Percentiles rank a stretch among this genome's conserved stretches.
Conservation (phyloP, 2,888 invertebrate genomes). For the Brachyptera risi region DNA sequence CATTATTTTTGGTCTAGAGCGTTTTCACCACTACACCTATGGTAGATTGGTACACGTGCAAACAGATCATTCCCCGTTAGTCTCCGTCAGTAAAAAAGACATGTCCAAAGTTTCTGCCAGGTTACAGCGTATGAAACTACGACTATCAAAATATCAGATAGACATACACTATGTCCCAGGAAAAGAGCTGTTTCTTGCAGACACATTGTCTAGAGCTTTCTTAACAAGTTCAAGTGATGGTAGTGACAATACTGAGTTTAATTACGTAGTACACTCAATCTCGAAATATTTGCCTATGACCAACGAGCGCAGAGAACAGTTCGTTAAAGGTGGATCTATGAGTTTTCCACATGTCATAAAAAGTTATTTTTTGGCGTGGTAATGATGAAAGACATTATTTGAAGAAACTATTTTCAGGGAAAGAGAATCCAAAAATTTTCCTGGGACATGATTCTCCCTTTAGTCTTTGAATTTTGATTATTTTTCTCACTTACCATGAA, state of each 20-base stretch:
- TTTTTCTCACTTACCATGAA: too few relatives aligned
- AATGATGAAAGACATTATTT: too few relatives aligned
- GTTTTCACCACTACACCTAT: conserved; percentile 17
- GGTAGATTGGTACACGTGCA: neutral
- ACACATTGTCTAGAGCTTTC: neutral
- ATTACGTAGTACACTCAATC: neutral
- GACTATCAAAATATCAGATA: neutral
- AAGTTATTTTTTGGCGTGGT: too few relatives aligned
- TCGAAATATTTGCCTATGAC: neutral
- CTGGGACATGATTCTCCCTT: too few relatives aligned
- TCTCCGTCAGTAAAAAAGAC: neutral
- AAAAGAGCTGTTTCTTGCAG: too few relatives aligned
- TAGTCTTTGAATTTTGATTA: too few relatives aligned
- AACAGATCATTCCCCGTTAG: conserved; percentile 25
- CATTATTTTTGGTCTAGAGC: conserved; percentile 2
- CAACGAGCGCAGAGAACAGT: neutral
- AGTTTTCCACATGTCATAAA: too few relatives aligned
- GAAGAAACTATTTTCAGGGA: too few relatives aligned
- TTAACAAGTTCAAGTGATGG: neutral
- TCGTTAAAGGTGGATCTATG: too few relatives aligned
- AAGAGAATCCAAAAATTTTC: too few relatives aligned
- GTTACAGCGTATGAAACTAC: neutral
- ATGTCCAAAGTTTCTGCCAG: neutral
- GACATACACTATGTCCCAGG: neutral
- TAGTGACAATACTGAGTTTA: too few relatives aligned